phyloP scores from a whole-genome alignment of 2,113 vertebrate genomes.

The Hemibagrus wyckioides region DNA sequence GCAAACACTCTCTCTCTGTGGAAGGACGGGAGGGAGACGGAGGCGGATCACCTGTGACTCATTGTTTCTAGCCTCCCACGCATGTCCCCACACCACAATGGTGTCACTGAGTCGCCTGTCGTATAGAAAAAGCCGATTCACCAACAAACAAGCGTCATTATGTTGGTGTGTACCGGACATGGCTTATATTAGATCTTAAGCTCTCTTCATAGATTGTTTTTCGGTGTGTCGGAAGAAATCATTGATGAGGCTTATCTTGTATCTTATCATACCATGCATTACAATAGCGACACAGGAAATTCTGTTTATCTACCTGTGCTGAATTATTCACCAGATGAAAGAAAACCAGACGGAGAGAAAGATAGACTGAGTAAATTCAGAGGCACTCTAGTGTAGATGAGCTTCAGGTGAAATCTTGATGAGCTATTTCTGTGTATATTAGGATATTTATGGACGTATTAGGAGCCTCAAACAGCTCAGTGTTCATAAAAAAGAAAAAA shows the following conservation, averaged over 20 bases:
- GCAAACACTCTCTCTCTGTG: constrained; percentile 51
- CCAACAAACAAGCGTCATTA: constrained; percentile 17
- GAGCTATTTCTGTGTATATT: constrained; percentile 70
- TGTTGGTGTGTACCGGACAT: background rate
- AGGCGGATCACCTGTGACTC: constrained; percentile 69
- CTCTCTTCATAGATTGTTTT: background rate
- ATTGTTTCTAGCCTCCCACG: constrained; percentile 59
- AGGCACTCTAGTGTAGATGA: constrained; percentile 52
- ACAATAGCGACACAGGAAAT: background rate
- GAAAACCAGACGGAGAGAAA: constrained; percentile 26
- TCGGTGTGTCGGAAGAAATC: background rate
- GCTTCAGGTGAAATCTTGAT: constrained; percentile 61
- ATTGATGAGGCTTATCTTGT: constrained; percentile 27
- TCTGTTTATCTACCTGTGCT: constrained; percentile 8
- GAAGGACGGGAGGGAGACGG: constrained; percentile 22
- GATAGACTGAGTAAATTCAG: background rate
- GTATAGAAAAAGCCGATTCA: constrained; percentile 50
- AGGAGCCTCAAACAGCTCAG: constrained; percentile 61
- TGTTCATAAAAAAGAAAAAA: constrained; percentile 65
- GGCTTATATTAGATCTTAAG: background rate
- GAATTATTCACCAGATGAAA: constrained; percentile 33
- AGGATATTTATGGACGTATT: constrained; percentile 68
- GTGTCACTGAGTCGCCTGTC: constrained; percentile 56
- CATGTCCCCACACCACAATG: constrained; percentile 28
- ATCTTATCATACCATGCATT: constrained; percentile 28